Percentiles rank a stretch among this genome's conserved stretches.
phyloP scores from a whole-genome alignment of 2,113 vertebrate genomes.

The Macrotis lagotis region DNA sequence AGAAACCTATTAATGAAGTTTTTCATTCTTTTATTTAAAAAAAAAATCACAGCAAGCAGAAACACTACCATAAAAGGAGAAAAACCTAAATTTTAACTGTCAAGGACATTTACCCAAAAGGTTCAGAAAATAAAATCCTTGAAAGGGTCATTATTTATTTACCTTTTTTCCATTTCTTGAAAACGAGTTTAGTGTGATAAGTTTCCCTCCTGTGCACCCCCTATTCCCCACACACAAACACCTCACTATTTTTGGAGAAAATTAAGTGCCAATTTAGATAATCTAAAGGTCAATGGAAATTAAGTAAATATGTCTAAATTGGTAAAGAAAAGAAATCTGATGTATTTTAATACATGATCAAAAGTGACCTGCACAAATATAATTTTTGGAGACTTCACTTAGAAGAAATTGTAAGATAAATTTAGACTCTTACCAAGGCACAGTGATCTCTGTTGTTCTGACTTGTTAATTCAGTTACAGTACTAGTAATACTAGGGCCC shows the following conservation, averaged over 20 bases:
- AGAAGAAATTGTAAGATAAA: slow-evolving; percentile 3
- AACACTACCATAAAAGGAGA: slow-evolving; percentile 39
- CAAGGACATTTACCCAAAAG: slow-evolving; percentile 27
- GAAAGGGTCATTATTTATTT: slow-evolving; percentile 38
- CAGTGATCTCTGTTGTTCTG: slow-evolving; percentile 98
- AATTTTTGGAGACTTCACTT: background rate
- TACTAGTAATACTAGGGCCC: slow-evolving; percentile 93
- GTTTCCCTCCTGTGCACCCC: background rate
- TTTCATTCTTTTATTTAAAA: slow-evolving; percentile 34
- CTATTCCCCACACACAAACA: background rate
- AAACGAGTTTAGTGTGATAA: slow-evolving; percentile 23
- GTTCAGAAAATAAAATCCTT: slow-evolving; percentile 29
- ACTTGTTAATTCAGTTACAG: slow-evolving; percentile 94
- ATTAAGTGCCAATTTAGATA: slow-evolving; percentile 31
- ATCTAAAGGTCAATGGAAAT: slow-evolving; percentile 17
- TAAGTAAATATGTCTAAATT: background rate
- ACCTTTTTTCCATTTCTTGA: slow-evolving; percentile 17
- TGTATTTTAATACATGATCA: background rate
- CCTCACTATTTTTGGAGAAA: background rate
- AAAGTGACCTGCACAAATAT: slow-evolving; percentile 3
- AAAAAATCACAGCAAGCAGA: slow-evolving; percentile 46
- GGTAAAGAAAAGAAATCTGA: background rate
- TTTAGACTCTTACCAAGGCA: slow-evolving; percentile 89
- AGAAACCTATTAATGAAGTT: slow-evolving; percentile 10
- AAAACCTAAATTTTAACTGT: slow-evolving; percentile 36